Percentiles rank a stretch among this genome's conserved stretches.
Evolutionary conservation across 1,140 invertebrate species (phyloP).

Genomic region (Mesaphorura yosii): DNA sequence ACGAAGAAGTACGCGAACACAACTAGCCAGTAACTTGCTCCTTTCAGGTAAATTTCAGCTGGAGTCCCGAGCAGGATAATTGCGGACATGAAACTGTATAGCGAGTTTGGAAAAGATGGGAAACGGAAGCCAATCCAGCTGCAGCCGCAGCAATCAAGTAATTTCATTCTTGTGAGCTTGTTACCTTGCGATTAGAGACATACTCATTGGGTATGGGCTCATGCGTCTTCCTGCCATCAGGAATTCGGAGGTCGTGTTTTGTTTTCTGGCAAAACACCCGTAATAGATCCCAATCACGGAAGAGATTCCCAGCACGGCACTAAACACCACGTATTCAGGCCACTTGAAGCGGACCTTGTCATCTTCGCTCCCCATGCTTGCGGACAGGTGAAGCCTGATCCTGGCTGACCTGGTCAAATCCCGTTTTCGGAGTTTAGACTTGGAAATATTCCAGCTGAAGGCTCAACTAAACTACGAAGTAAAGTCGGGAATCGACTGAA

Average conservation of each 20-base stretch:
- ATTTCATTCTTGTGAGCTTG: too few relatives aligned
- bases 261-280: conserved; percentile 37
- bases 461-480: too few relatives aligned
- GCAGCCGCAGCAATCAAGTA: too few relatives aligned
- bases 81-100: conserved; percentile 43
- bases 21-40: conserved; percentile 37
- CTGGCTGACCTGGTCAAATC: too few relatives aligned
- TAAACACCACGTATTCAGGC: conserved; percentile 33
- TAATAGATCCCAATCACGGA: conserved; percentile 40
- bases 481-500: too few relatives aligned
- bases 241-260: conserved; percentile 38
- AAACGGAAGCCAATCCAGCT: too few relatives aligned
- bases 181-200: conserved; percentile 56
- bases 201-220: conserved; percentile 52
- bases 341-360: conserved; percentile 13
- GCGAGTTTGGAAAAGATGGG: conserved; percentile 25
- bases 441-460: too few relatives aligned
- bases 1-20: conserved; percentile 37
- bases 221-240: conserved; percentile 34
- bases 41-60: conserved; percentile 40
- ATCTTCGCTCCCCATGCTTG: too few relatives aligned
- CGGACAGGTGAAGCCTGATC: too few relatives aligned
- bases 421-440: too few relatives aligned
- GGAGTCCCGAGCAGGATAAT: conserved; percentile 46
- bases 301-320: conserved; percentile 32